These are phyloP conservation scores for Enteromius trimaculatus DNA, from an alignment of 2,797 vertebrate species.

Conservation along the genomic window DNA sequence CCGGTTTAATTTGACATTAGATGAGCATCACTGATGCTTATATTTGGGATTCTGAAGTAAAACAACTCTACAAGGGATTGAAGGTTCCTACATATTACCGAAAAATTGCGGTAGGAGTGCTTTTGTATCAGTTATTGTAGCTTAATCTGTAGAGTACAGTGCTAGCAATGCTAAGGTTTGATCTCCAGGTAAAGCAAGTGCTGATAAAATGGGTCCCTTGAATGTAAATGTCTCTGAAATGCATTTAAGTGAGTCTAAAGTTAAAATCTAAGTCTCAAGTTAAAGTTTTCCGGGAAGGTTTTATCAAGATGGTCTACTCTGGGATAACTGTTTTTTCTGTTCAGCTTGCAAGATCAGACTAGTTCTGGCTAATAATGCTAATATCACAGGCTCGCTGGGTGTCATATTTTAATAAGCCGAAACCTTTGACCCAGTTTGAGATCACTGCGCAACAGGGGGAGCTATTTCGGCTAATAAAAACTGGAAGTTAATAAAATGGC, in stretches of 20 bases:
- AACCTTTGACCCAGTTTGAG: conserved; percentile 16
- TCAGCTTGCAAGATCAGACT: background rate
- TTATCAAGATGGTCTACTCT: background rate
- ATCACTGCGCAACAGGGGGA: conserved; percentile 27
- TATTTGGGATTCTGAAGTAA: background rate
- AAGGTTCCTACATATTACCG: background rate
- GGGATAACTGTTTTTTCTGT: background rate
- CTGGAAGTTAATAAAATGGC: background rate
- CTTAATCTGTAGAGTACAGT: background rate
- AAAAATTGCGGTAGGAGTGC: no score
- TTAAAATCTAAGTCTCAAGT: background rate
- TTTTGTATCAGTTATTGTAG: background rate
- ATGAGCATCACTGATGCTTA: background rate
- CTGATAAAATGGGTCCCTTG: background rate
- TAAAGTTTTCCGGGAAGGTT: background rate
- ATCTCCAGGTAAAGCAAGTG: background rate
- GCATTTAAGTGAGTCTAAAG: background rate
- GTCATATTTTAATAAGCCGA: conserved; percentile 24
- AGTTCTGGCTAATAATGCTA: conserved; percentile 6
- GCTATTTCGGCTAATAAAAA: conserved; percentile 9
- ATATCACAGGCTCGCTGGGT: background rate
- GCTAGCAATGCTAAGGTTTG: background rate
- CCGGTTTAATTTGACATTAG: background rate
- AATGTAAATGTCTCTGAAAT: background rate
- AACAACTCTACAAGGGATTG: background rate